These are phyloP conservation scores for Bufo bufo DNA, from an alignment of 2,113 vertebrate species.

Conservation along the genomic window DNA sequence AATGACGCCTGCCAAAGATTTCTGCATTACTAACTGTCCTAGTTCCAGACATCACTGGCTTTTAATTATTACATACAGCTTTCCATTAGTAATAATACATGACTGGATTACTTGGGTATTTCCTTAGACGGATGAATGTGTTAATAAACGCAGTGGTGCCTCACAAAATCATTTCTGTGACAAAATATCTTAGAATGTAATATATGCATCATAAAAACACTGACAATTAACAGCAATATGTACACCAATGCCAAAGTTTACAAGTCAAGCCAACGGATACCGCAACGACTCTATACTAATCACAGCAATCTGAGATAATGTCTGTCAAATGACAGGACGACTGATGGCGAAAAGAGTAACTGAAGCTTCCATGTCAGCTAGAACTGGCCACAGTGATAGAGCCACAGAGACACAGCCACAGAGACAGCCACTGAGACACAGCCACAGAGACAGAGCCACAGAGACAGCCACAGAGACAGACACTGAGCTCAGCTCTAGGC, in stretches of 20 bases:
- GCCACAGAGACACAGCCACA: too few relatives aligned
- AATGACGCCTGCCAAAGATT: not conserved
- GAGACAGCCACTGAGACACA: too few relatives aligned
- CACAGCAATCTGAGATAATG: not conserved
- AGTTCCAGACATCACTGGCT: not conserved
- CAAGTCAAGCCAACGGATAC: not conserved
- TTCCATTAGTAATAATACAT: not conserved
- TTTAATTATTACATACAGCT: not conserved
- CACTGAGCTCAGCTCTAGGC: not conserved
- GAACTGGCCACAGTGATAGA: not conserved
- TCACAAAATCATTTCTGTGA: not conserved
- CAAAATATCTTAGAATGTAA: not conserved
- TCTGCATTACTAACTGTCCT: not conserved
- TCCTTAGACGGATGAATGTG: not conserved
- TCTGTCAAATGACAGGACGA: not conserved
- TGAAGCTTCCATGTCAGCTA: not conserved
- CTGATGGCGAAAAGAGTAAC: not conserved
- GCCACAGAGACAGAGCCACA: too few relatives aligned
- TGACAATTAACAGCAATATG: not conserved
- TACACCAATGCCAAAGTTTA: not conserved
- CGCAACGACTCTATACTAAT: not conserved
- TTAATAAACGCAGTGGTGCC: not conserved
- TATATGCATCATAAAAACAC: not conserved
- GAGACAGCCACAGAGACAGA: not conserved
- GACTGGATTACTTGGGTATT: not conserved